phyloP scores from a whole-genome alignment of 2,888 invertebrate species.

The Lacanobia wlatinum region DNA sequence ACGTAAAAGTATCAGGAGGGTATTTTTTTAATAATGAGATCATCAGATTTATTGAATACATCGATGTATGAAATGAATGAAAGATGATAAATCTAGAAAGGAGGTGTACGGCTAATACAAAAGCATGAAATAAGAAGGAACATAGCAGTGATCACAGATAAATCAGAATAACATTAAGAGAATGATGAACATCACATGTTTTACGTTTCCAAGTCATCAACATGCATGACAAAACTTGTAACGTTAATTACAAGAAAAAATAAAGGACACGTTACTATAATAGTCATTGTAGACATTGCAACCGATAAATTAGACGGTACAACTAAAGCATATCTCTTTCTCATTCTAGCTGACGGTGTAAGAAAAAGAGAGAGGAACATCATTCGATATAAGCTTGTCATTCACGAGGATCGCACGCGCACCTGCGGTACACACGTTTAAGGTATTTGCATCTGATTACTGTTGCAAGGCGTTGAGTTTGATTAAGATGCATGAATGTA shows the following conservation, averaged over 20 bases:
- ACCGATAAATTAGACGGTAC: slow-evolving; percentile 10
- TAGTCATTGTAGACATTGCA: slow-evolving; percentile 8
- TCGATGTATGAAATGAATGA: too few relatives aligned
- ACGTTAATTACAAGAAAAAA: slow-evolving; percentile 17
- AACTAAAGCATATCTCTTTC: slow-evolving; percentile 1
- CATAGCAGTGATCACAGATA: neutral
- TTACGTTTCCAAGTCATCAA: neutral
- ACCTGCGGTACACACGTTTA: slow-evolving; percentile 65
- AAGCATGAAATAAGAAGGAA: neutral
- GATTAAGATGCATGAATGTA: slow-evolving; percentile 18
- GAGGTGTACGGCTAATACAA: too few relatives aligned
- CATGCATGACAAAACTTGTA: neutral
- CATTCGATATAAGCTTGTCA: slow-evolving; percentile 47
- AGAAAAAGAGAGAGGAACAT: slow-evolving; percentile 14
- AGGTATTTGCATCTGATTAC: slow-evolving; percentile 68
- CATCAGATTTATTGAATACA: too few relatives aligned
- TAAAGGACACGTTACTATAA: slow-evolving; percentile 15
- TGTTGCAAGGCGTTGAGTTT: slow-evolving; percentile 32
- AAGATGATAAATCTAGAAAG: too few relatives aligned
- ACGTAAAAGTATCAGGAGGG: too few relatives aligned
- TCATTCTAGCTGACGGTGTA: neutral
- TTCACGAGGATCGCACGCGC: slow-evolving; percentile 49
- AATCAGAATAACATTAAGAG: neutral
- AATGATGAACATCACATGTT: neutral
- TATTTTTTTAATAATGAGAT: too few relatives aligned